Percentiles rank a stretch among this genome's conserved stretches.
phyloP scores from a whole-genome alignment of 2,113 vertebrate genomes.

The Petrocephalus microphthalmus region DNA sequence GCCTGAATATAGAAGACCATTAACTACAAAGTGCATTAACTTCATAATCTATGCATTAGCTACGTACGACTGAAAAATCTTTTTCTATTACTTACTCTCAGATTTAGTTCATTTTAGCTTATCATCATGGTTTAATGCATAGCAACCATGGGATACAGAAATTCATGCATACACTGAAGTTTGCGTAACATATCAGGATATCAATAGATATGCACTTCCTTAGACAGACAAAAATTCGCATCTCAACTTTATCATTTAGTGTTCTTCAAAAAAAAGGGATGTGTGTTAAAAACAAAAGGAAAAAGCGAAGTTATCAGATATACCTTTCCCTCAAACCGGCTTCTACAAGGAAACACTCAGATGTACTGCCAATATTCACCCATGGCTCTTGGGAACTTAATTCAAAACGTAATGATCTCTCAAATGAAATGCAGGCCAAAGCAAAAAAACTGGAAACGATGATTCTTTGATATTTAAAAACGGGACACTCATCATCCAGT shows the following conservation, averaged over 20 bases:
- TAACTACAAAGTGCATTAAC: neutral
- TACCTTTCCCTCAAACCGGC: neutral
- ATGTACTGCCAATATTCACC: neutral
- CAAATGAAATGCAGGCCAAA: neutral
- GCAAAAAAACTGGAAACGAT: neutral
- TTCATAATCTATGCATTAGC: neutral
- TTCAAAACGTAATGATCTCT: neutral
- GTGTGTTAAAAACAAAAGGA: neutral
- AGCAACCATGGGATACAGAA: neutral
- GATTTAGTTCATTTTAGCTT: neutral
- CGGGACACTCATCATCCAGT: neutral
- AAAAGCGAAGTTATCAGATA: neutral
- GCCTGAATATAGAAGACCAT: neutral
- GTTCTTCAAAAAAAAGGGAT: neutral
- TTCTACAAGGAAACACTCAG: neutral
- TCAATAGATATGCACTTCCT: neutral
- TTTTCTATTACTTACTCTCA: neutral
- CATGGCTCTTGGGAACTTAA: neutral
- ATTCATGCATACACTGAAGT: neutral
- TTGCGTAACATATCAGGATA: neutral
- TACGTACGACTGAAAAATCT: neutral
- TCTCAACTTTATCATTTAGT: neutral
- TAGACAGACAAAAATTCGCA: neutral
- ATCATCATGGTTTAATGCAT: neutral
- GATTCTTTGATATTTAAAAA: neutral